Evolutionary conservation across 2,113 vertebrate genomes (phyloP).

Genomic region (Lophius piscatorius): DNA sequence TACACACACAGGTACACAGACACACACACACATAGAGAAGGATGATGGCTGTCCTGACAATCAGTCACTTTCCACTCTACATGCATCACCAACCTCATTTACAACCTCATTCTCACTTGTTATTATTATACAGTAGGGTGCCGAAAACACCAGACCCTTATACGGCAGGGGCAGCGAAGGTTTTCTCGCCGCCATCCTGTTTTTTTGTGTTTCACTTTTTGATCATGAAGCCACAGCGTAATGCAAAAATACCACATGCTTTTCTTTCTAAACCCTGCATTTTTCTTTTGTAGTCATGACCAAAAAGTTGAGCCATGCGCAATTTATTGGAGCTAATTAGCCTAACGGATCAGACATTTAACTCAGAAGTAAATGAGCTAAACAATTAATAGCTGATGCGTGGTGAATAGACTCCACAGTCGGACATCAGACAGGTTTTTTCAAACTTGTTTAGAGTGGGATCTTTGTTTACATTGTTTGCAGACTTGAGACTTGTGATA

Average conservation of each 20-base stretch:
- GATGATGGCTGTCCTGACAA: conserved; percentile 39
- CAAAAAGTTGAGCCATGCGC: too few species aligned
- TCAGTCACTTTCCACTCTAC: conserved; percentile 5
- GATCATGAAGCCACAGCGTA: not conserved
- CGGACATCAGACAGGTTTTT: too few species aligned
- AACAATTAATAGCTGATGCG: too few species aligned
- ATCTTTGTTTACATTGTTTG: too few species aligned
- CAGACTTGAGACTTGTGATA: too few species aligned
- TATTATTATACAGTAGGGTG: conserved; percentile 15
- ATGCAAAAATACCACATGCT: not conserved
- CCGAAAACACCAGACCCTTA: conserved; percentile 15
- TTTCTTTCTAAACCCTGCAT: not conserved
- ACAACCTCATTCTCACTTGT: conserved; percentile 6
- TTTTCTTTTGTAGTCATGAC: too few species aligned
- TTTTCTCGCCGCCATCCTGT: not conserved
- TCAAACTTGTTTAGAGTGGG: too few species aligned
- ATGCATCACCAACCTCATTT: conserved; percentile 44
- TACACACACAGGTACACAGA: not conserved
- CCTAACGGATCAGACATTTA: too few species aligned
- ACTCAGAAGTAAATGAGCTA: too few species aligned
- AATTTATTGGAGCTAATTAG: too few species aligned
- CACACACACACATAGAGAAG: not conserved
- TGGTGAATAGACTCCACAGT: too few species aligned
- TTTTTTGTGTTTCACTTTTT: not conserved
- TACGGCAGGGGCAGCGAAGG: conserved; percentile 12